Evolutionary conservation across 1,140 invertebrate species (phyloP), one percentile per base, ranked within the genome.

Genomic region (Pissodes strobi): DNA sequence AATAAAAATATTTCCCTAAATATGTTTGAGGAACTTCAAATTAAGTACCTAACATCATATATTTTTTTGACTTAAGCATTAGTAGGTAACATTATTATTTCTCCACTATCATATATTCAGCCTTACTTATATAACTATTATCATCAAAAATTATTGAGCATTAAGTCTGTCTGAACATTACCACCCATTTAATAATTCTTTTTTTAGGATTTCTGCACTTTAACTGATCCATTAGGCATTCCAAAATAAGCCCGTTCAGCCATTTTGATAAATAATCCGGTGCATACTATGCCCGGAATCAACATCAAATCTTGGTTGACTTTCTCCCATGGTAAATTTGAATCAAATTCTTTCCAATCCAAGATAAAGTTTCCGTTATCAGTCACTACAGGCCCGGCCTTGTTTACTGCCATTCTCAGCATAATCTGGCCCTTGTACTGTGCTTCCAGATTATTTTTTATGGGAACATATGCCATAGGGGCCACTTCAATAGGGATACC

Each of bases 281-380:
- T 98, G 80, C 98, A 96, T n/a, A 99, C 83, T 30, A 99, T 92
- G 69, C 97, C 95, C 61, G 96, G 94, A 69, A 98, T 94, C 78
- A 89, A 80, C 67, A 86, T 87, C 19, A 99, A 84, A 62, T 82
- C 78, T 21, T 73, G 79, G 75, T 95, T 91, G 1, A 95, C 82
- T 69, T 82, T 72, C 3, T 83, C 76, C 94, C 95, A 98, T 74
- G 94, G 82, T 12, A 85, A 78, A 34, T 83, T 79, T 62, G 86
- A 78, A 46, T 85, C 80, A 15, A 87, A 84, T 80, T 98, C 95
- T 64, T 87, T 81, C 94, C 96, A 99, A 78, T 99, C 97, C 2
- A 99, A 73, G 62, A 99, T 89, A 77, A 99, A 97, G 81, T 99
- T 99, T 9, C 94, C 94, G 86, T 98, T 98, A 77, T 99, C 97